Conservation (phyloP, 1,140 invertebrate species). For the Bradynema listronoti region DNA sequence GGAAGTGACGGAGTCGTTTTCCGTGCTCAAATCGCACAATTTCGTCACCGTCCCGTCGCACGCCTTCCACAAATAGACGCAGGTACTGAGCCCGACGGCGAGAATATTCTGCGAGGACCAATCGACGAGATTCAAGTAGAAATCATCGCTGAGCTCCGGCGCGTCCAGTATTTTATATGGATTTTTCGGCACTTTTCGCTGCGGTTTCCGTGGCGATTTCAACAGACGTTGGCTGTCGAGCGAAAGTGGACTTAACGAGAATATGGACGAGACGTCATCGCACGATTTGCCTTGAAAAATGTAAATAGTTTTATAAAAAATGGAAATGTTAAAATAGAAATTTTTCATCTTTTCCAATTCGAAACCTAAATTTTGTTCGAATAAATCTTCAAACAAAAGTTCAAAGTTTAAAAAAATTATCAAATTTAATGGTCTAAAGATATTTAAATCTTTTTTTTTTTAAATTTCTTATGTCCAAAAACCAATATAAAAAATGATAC, state of each 20-base stretch:
- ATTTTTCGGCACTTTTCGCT: constrained; percentile 56
- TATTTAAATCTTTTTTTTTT: too few relatives aligned
- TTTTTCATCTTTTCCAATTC: too few relatives aligned
- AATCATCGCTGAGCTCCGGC: constrained; percentile 96
- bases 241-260: constrained; percentile 50
- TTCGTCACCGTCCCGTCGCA: constrained; percentile 95
- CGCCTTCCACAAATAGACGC: constrained; percentile 98
- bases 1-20: constrained; percentile 88
- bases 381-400: too few relatives aligned
- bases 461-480: too few relatives aligned
- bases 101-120: constrained; percentile 98
- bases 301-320: too few relatives aligned
- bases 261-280: constrained; percentile 31
- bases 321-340: too few relatives aligned
- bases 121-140: constrained; percentile 96
- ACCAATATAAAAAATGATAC: too few relatives aligned
- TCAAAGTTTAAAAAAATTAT: too few relatives aligned
- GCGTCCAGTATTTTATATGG: constrained; percentile 75
- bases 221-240: constrained; percentile 50
- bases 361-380: too few relatives aligned
- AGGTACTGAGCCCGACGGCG: constrained; percentile 92
- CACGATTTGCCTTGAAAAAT: constrained; percentile 26
- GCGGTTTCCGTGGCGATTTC: constrained; percentile 54
- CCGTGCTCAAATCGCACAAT: constrained; percentile 84
- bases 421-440: too few relatives aligned